These are phyloP conservation scores for Rhimphoctona megacephalus DNA, from an alignment of 2,888 invertebrate species.

Conservation along the genomic window DNA sequence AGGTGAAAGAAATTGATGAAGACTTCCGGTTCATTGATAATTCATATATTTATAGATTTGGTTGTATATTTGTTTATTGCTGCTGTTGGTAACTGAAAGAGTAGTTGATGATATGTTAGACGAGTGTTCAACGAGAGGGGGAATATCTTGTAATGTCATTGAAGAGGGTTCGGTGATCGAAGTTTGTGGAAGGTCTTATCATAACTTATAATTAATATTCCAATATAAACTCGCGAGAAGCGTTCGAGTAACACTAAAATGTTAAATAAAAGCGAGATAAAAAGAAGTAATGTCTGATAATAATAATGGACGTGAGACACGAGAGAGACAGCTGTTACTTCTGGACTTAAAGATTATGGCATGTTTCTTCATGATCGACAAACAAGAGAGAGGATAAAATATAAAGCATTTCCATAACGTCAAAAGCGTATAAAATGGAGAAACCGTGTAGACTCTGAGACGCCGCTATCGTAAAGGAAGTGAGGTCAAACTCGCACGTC, in stretches of 20 bases:
- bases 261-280: conserved; percentile 55
- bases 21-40: conserved; percentile 60
- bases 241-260: conserved; percentile 52
- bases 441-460: conserved; percentile 78
- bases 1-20: conserved; percentile 44
- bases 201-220: conserved; percentile 80
- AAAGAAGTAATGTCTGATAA: conserved; percentile 57
- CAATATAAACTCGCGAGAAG: conserved; percentile 68
- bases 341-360: conserved; percentile 14
- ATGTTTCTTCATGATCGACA: conserved; percentile 34
- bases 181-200: conserved; percentile 50
- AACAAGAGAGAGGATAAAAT: conserved; percentile 35
- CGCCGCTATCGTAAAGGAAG: conserved; percentile 84
- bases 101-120: background rate
- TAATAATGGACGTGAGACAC: conserved; percentile 26
- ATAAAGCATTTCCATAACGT: conserved; percentile 1
- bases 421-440: conserved; percentile 50
- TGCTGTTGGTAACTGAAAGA: background rate
- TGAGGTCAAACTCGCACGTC: conserved; percentile 82
- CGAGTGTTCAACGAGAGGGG: conserved; percentile 71
- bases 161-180: conserved; percentile 44
- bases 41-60: conserved; percentile 28
- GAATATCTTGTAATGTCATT: conserved; percentile 14
- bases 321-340: conserved; percentile 67
- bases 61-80: conserved; percentile 34